Conservation (phyloP, 2,113 vertebrate genomes). For the Marmota flaviventris region DNA sequence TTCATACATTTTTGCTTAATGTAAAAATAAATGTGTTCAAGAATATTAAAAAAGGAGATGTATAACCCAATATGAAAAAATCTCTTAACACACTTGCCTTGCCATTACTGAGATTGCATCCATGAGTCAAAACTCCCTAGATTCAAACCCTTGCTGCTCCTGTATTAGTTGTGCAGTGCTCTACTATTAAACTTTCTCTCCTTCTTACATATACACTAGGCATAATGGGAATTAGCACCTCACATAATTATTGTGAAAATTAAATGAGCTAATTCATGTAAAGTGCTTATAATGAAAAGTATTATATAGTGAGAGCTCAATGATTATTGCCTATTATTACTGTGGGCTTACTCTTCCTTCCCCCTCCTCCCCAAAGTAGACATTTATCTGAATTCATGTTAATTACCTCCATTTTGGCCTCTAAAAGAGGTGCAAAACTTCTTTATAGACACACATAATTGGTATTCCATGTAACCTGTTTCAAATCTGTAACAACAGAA, state of each 20-base stretch:
- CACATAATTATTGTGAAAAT: not conserved
- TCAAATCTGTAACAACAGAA: not conserved
- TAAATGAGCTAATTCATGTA: not conserved
- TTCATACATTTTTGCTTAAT: not conserved
- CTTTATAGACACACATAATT: not conserved
- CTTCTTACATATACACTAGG: not conserved
- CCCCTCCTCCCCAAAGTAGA: not conserved
- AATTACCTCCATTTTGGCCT: slow-evolving; percentile 32
- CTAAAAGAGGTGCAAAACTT: not conserved
- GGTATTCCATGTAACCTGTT: not conserved
- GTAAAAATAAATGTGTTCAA: slow-evolving; percentile 2
- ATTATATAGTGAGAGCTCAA: not conserved
- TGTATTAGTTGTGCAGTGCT: not conserved
- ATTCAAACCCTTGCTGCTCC: not conserved
- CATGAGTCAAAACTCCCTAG: not conserved
- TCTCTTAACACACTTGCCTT: not conserved
- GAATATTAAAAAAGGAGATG: not conserved
- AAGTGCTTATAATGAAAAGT: not conserved
- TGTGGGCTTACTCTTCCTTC: not conserved
- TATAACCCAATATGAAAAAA: not conserved
- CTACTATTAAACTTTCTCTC: not conserved
- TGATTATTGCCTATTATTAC: not conserved
- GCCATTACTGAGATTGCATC: not conserved
- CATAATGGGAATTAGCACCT: not conserved
- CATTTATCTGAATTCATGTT: not conserved